Conservation (phyloP, 2,888 invertebrate genomes). For the Athalia rosae region DNA sequence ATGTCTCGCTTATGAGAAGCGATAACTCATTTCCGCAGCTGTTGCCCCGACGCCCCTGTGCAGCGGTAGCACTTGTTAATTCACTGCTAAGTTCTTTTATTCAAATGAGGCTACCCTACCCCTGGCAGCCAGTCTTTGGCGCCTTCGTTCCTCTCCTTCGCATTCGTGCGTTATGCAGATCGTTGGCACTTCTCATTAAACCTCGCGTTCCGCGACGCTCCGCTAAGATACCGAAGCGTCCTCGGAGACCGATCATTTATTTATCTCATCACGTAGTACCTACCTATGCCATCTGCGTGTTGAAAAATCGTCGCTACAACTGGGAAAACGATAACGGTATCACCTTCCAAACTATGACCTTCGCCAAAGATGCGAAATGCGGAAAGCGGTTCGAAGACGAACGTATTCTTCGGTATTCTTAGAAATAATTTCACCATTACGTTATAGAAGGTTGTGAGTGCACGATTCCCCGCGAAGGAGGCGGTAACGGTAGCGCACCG, state of each 20-base stretch:
- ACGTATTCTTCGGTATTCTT: no score
- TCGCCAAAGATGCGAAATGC: no score
- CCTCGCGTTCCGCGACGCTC: neutral
- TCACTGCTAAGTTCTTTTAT: slow-evolving; percentile 59
- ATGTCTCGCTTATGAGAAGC: slow-evolving; percentile 57
- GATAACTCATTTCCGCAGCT: slow-evolving; percentile 58
- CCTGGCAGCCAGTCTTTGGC: slow-evolving; percentile 56
- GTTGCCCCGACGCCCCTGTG: slow-evolving; percentile 44
- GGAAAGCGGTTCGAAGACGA: no score
- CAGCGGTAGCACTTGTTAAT: slow-evolving; percentile 48
- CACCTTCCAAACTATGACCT: neutral
- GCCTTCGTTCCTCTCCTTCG: slow-evolving; percentile 63
- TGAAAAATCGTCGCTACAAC: neutral
- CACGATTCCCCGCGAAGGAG: no score
- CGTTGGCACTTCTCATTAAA: slow-evolving; percentile 40
- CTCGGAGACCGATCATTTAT: slow-evolving; percentile 37
- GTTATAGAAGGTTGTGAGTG: no score
- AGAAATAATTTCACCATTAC: no score
- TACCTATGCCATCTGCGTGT: neutral
- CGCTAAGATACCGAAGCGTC: slow-evolving; percentile 19
- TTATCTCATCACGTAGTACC: slow-evolving; percentile 10
- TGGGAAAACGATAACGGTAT: neutral
- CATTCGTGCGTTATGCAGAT: slow-evolving; percentile 67
- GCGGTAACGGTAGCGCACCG: slow-evolving; percentile 3
- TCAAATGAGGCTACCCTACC: slow-evolving; percentile 61